Evolutionary conservation across 2,797 vertebrate species (phyloP).

Genomic region (Prunella strophiata): DNA sequence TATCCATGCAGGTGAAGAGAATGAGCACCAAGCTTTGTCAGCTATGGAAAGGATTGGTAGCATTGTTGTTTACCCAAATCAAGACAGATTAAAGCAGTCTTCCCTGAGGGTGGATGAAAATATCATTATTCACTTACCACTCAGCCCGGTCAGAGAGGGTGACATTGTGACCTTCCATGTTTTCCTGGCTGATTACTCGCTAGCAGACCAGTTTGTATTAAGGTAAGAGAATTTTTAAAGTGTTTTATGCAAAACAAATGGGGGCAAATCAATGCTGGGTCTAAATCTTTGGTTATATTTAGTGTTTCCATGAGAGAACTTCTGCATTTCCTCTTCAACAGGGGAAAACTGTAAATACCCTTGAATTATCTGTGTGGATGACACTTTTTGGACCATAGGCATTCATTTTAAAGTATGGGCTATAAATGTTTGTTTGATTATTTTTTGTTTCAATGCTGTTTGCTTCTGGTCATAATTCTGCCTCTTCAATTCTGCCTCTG

Average conservation of each 20-base stretch:
- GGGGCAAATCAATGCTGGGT: not conserved
- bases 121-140: constrained; percentile 84
- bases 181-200: constrained; percentile 82
- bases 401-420: constrained; percentile 3
- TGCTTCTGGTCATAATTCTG: not conserved
- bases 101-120: constrained; percentile 86
- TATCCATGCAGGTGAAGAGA: constrained; percentile 75
- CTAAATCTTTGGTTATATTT: not conserved
- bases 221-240: constrained; percentile 78
- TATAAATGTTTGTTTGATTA: not conserved
- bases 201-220: constrained; percentile 87
- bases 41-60: constrained; percentile 87
- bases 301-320: not conserved
- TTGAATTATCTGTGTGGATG: not conserved
- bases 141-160: constrained; percentile 88
- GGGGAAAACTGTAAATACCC: not conserved
- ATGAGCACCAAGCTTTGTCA: constrained; percentile 58
- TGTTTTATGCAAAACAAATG: not conserved
- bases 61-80: constrained; percentile 83
- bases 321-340: not conserved
- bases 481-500: not conserved
- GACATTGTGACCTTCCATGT: constrained; percentile 88
- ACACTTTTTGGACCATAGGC: not conserved
- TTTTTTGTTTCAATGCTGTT: constrained; percentile 20
- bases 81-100: constrained; percentile 79